Conservation (phyloP, 2,113 vertebrate species). For the Nycticorax nycticorax region DNA sequence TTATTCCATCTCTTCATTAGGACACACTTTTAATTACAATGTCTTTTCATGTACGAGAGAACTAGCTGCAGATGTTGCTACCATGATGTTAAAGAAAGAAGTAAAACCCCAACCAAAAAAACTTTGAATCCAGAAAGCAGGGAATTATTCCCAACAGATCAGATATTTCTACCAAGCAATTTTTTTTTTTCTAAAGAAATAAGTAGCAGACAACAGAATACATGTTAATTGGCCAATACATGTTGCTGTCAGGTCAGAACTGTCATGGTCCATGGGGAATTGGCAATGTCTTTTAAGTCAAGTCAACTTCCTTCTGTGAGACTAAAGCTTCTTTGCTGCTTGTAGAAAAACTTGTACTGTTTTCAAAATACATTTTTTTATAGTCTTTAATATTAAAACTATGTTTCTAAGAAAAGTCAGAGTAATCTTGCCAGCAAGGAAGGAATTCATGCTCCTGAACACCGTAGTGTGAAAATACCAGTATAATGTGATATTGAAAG, state of each 20-base stretch:
- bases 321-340: background rate
- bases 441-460: background rate
- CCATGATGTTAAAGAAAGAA: background rate
- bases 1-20: background rate
- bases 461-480: background rate
- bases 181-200: background rate
- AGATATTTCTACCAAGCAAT: background rate
- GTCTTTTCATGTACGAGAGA: background rate
- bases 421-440: background rate
- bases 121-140: background rate
- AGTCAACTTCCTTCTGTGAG: background rate
- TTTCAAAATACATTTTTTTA: background rate
- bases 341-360: background rate
- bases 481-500: background rate
- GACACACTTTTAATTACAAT: background rate
- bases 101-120: background rate
- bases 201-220: background rate
- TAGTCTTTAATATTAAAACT: background rate
- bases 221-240: background rate
- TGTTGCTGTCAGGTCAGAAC: background rate
- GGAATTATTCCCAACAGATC: background rate
- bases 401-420: background rate
- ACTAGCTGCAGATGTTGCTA: background rate
- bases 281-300: background rate
- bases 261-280: background rate